Evolutionary conservation across 2,113 vertebrate genomes (phyloP).

Genomic region (Platysteira castanea): DNA sequence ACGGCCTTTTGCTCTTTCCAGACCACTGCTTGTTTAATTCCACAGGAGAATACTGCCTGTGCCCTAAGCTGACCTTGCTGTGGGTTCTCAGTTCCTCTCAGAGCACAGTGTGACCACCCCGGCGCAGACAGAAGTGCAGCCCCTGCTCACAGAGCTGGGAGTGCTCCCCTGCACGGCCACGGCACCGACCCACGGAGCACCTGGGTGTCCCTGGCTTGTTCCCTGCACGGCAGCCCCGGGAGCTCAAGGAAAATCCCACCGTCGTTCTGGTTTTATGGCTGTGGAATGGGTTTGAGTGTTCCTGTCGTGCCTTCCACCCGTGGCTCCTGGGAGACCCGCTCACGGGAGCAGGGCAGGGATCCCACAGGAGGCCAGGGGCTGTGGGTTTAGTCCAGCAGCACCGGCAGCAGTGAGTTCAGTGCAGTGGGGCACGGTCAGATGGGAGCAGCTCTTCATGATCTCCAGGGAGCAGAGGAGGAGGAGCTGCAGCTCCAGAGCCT

Average conservation of each 20-base stretch:
- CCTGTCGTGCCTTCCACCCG: rapidly evolving
- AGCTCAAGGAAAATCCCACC: neutral
- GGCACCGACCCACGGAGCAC: rapidly evolving
- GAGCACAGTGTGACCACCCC: rapidly evolving
- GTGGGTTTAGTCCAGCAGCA: neutral
- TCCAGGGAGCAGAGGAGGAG: neutral
- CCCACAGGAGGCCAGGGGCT: rapidly evolving
- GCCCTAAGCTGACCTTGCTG: neutral
- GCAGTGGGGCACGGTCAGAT: rapidly evolving
- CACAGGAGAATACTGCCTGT: neutral
- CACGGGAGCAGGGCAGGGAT: rapidly evolving
- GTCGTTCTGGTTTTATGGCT: neutral
- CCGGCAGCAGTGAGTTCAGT: neutral
- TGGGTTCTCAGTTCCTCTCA: neutral
- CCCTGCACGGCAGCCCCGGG: rapidly evolving
- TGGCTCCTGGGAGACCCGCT: neutral
- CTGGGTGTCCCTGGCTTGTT: rapidly evolving
- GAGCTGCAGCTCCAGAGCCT: neutral
- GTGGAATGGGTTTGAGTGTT: neutral
- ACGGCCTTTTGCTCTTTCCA: neutral
- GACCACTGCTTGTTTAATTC: neutral
- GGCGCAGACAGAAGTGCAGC: neutral
- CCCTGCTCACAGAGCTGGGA: neutral
- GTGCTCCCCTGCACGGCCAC: rapidly evolving
- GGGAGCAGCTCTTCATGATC: neutral